A percentile compares a stretch with the other conserved stretches of the same genome.
Evolutionary conservation across 2,797 vertebrate genomes (phyloP).

Genomic region (Spondyliosoma cantharus): DNA sequence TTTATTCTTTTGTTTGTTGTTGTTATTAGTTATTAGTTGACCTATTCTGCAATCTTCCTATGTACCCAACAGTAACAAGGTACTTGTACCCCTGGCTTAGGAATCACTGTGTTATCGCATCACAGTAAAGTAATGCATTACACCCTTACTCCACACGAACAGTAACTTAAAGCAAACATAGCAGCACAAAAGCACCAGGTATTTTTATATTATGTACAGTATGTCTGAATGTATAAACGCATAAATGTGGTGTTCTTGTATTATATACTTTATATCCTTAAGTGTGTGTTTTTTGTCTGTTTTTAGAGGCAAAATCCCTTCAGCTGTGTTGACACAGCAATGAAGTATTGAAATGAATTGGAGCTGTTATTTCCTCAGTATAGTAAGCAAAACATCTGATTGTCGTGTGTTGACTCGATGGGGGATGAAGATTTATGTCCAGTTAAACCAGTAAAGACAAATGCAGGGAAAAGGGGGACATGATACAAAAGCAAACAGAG

Average conservation of each 20-base stretch:
- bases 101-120: neutral
- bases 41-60: neutral
- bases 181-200: no score
- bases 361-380: no score
- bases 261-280: no score
- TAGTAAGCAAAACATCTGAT: neutral
- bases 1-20: neutral
- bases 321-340: no score
- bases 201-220: no score
- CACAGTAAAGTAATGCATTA: neutral
- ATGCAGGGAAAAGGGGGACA: neutral
- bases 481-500: neutral
- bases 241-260: no score
- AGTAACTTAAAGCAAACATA: no score
- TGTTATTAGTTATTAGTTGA: neutral
- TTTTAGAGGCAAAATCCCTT: no score
- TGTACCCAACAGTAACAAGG: neutral
- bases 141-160: neutral
- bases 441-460: constrained; percentile 7
- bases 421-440: constrained; percentile 1
- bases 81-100: neutral
- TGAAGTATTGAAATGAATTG: no score
- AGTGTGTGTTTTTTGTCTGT: no score
- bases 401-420: neutral
- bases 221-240: no score